Evolutionary conservation across 53 echinoderm and acorn worm species (phyloP).

Genomic region (Luidia sarsii): DNA sequence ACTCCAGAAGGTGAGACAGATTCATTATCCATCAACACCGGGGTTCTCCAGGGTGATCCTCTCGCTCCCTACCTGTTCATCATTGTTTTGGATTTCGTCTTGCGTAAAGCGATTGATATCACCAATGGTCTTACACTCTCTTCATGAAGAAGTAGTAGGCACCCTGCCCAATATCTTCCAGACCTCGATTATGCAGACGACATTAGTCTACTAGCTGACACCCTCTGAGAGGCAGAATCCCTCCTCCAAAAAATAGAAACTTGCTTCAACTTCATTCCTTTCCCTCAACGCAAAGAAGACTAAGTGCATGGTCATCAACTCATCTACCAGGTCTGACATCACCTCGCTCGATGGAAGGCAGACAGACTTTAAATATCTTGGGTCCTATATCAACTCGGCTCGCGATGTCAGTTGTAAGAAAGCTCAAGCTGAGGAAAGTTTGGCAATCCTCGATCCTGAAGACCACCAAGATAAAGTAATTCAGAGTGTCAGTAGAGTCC

Average conservation of each 20-base stretch:
- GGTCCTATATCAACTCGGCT: too few relatives aligned
- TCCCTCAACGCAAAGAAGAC: too few relatives aligned
- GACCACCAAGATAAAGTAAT: too few relatives aligned
- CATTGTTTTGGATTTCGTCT: constrained; percentile 15
- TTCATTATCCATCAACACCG: not conserved
- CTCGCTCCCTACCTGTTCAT: constrained; percentile 17
- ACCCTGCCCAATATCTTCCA: constrained; percentile 15
- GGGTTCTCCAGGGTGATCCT: constrained; percentile 18
- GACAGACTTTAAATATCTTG: too few relatives aligned
- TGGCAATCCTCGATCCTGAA: too few relatives aligned
- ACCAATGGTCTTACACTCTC: constrained; percentile 13
- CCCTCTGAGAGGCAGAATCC: not conserved
- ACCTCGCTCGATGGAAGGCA: too few relatives aligned
- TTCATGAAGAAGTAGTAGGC: not conserved
- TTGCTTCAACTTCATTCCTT: too few relatives aligned
- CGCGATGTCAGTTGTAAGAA: too few relatives aligned
- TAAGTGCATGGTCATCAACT: too few relatives aligned
- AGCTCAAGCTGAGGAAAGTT: too few relatives aligned
- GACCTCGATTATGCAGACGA: constrained; percentile 29
- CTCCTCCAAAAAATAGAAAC: not conserved
- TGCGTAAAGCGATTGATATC: not conserved
- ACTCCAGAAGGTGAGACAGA: constrained; percentile 7
- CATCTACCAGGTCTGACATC: too few relatives aligned
- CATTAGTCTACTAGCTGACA: constrained; percentile 3
- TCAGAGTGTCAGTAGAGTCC: too few relatives aligned